phyloP scores from a whole-genome alignment of 2,113 vertebrate genomes.

The Lophochroa leadbeateri region DNA sequence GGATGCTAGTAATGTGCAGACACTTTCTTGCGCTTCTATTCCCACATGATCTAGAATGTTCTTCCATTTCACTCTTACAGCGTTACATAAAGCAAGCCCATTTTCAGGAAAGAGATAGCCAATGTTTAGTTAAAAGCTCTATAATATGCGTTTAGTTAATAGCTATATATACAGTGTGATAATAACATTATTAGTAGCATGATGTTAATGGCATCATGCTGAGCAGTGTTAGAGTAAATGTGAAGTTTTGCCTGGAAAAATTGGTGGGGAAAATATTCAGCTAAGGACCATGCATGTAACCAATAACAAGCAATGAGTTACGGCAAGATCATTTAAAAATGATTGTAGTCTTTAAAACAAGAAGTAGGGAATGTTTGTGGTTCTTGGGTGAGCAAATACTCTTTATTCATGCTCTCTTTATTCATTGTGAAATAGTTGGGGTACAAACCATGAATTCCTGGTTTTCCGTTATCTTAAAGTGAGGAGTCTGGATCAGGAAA shows the following conservation, averaged over 20 bases:
- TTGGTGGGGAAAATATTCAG: neutral
- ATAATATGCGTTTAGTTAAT: neutral
- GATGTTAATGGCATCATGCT: neutral
- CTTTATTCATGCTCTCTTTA: constrained; percentile 45
- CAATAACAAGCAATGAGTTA: neutral
- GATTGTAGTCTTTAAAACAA: neutral
- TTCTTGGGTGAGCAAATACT: constrained; percentile 37
- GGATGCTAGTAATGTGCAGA: neutral
- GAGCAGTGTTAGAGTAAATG: neutral
- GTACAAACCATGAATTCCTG: constrained; percentile 43
- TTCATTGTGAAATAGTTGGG: constrained; percentile 56
- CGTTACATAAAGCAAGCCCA: neutral
- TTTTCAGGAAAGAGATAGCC: neutral
- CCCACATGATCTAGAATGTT: neutral
- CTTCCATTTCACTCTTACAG: neutral
- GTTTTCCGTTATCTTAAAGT: constrained; percentile 49
- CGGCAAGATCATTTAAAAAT: neutral
- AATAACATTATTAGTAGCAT: neutral
- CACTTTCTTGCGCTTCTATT: constrained; percentile 4
- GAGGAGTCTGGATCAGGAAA: constrained; percentile 48
- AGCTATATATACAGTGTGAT: neutral
- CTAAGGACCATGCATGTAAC: neutral
- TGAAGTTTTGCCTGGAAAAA: neutral
- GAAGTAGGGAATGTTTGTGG: constrained; percentile 24
- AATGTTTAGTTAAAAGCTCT: neutral